These are phyloP conservation scores for Lepus timidus DNA, from an alignment of 2,113 vertebrate genomes.

Conservation along the genomic window DNA sequence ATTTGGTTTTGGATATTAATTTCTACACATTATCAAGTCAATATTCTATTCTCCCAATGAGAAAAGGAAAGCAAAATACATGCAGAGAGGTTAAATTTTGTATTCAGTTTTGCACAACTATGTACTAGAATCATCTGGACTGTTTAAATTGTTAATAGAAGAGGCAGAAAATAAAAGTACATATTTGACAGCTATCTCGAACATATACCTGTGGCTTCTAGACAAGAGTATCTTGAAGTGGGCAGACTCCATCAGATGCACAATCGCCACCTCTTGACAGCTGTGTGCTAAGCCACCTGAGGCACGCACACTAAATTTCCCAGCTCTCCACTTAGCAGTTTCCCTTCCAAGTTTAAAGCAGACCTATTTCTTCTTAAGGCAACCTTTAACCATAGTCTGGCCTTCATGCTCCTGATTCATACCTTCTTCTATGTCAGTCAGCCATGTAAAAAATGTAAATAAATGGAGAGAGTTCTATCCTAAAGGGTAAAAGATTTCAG, in stretches of 20 bases:
- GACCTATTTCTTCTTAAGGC: neutral
- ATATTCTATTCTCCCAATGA: neutral
- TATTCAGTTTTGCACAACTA: neutral
- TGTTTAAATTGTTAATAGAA: neutral
- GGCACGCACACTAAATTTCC: neutral
- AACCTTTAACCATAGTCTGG: neutral
- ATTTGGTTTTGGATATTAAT: neutral
- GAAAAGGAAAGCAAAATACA: neutral
- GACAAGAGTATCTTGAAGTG: neutral
- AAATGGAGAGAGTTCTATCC: constrained; percentile 17
- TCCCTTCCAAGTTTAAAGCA: constrained; percentile 7
- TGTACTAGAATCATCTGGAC: neutral
- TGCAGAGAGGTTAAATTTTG: constrained; percentile 17
- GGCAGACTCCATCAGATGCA: neutral
- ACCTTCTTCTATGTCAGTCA: neutral
- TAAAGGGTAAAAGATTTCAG: constrained; percentile 1
- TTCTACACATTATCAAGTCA: constrained; percentile 21
- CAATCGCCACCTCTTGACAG: constrained; percentile 12
- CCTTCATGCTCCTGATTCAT: neutral
- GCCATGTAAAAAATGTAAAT: constrained; percentile 32
- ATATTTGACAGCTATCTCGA: constrained; percentile 7
- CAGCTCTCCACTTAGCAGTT: neutral
- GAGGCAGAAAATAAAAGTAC: constrained; percentile 19
- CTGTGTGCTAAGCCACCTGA: neutral
- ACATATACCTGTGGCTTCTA: neutral